Conservation (phyloP, 2,113 vertebrate species). For the Thalassarche chlororhynchos region DNA sequence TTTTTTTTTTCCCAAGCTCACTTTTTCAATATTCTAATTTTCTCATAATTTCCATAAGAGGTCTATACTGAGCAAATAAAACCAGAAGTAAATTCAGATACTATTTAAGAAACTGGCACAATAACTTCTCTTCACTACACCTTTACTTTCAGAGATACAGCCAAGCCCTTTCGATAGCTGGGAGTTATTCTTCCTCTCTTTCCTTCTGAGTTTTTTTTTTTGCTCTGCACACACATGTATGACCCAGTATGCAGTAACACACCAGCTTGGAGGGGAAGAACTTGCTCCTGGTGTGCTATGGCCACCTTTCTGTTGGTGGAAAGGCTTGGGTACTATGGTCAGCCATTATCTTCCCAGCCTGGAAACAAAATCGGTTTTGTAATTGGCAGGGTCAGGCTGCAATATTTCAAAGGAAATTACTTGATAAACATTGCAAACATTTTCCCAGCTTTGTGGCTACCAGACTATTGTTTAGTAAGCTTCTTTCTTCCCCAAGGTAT, state of each 20-base stretch:
- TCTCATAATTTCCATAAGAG: not conserved
- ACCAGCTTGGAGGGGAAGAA: not conserved
- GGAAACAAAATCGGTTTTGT: not conserved
- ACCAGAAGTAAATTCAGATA: not conserved
- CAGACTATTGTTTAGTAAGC: not conserved
- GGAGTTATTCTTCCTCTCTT: not conserved
- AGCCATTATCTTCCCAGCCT: not conserved
- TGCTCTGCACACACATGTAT: not conserved
- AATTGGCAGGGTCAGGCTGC: not conserved
- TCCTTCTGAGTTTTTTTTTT: not conserved
- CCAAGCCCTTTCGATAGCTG: not conserved
- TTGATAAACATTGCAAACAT: not conserved
- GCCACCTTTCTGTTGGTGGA: not conserved
- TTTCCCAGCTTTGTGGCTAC: not conserved
- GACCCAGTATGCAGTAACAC: not conserved
- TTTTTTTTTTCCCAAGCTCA: not conserved
- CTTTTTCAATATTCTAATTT: not conserved
- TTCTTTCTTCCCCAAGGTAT: not conserved
- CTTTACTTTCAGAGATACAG: not conserved
- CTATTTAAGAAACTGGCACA: not conserved
- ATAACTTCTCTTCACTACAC: not conserved
- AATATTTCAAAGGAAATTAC: not conserved
- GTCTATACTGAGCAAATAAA: not conserved
- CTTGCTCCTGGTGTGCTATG: not conserved
- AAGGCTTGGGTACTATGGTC: not conserved